Conservation (phyloP, 2,888 invertebrate species). For the Nowickia ferox region DNA sequence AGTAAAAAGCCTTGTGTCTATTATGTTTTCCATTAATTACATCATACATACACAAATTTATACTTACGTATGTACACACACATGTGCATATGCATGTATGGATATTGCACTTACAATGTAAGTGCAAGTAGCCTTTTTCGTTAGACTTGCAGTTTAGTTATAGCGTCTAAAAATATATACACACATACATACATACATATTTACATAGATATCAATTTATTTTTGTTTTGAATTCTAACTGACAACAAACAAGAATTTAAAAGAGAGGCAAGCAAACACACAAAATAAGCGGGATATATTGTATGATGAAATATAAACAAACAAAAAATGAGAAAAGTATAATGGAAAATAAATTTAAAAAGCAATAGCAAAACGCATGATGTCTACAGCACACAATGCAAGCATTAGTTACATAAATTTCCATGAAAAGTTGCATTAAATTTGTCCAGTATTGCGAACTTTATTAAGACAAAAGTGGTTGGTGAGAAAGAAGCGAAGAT, state of each 20-base stretch:
- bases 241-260: slow-evolving; percentile 38
- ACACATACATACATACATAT: not conserved
- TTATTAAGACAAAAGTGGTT: too few relatives aligned
- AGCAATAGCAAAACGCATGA: too few relatives aligned
- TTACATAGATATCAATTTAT: not conserved
- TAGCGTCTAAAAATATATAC: slow-evolving; percentile 34
- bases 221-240: slow-evolving; percentile 61
- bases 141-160: slow-evolving; percentile 9
- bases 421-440: too few relatives aligned
- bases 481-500: too few relatives aligned
- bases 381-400: too few relatives aligned
- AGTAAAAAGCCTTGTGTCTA: too few relatives aligned
- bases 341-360: too few relatives aligned
- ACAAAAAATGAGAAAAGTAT: not conserved
- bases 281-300: slow-evolving; percentile 55
- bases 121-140: not conserved
- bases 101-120: slow-evolving; percentile 8
- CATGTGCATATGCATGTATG: not conserved
- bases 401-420: too few relatives aligned
- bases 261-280: not conserved
- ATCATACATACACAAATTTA: not conserved
- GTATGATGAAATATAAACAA: slow-evolving; percentile 40
- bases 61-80: not conserved
- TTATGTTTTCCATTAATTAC: not conserved
- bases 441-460: too few relatives aligned